phyloP scores from a whole-genome alignment of 1,140 invertebrate species.

The Polypedilum vanderplanki region DNA sequence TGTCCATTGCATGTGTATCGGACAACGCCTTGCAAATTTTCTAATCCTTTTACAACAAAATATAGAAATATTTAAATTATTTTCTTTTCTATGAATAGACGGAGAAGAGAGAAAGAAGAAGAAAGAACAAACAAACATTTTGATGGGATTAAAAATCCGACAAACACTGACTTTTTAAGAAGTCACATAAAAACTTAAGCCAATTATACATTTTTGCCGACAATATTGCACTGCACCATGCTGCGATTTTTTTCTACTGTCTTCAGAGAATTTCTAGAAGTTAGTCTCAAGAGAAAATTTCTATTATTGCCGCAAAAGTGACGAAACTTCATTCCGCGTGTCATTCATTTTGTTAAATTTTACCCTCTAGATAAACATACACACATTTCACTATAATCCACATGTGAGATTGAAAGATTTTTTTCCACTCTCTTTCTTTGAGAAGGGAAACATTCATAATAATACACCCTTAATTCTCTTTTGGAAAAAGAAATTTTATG shows the following conservation, averaged over 20 bases:
- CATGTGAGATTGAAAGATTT: slow-evolving; percentile 7
- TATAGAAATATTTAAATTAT: background rate
- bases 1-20: background rate
- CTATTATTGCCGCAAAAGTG: background rate
- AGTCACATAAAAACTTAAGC: background rate
- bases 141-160: background rate
- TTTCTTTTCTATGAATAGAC: slow-evolving; percentile 5
- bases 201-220: background rate
- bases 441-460: too few relatives aligned
- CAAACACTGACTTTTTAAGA: slow-evolving; percentile 6
- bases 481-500: too few relatives aligned
- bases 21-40: slow-evolving; percentile 9
- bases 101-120: background rate
- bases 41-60: slow-evolving; percentile 7
- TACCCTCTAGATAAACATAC: background rate
- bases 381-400: background rate
- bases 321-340: background rate
- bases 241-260: background rate
- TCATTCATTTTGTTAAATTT: background rate
- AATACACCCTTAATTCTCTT: too few relatives aligned
- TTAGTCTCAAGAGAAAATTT: slow-evolving; percentile 3
- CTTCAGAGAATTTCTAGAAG: background rate
- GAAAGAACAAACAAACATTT: background rate
- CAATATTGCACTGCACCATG: background rate
- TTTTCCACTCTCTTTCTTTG: background rate